Percentiles rank a stretch among this genome's conserved stretches.
These are phyloP conservation scores for Agelaius tricolor DNA, from an alignment of 2,113 vertebrate genomes.

Conservation along the genomic window DNA sequence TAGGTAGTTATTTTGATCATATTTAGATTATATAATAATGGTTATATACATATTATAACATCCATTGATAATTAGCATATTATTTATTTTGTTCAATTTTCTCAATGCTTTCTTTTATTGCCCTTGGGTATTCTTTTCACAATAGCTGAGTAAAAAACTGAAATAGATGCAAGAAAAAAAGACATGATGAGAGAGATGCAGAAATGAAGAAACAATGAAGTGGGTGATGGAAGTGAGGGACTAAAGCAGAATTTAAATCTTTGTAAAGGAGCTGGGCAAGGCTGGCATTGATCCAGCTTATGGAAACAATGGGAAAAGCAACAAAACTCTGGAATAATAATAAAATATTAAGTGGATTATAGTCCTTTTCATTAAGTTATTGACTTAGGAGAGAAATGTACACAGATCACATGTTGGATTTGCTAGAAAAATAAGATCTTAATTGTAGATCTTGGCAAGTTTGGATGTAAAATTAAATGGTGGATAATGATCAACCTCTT, in stretches of 20 bases:
- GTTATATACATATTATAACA: background rate
- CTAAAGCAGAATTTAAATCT: background rate
- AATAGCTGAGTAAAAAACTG: background rate
- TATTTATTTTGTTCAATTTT: background rate
- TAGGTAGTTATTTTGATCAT: background rate
- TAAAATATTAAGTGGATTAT: fast-evolving
- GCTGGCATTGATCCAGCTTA: background rate
- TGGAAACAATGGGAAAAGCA: background rate
- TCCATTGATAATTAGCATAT: background rate
- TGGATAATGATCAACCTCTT: background rate
- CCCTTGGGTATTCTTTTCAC: background rate
- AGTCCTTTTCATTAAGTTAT: background rate
- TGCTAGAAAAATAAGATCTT: background rate
- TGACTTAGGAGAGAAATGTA: background rate
- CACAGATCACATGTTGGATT: background rate
- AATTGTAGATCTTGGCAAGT: background rate
- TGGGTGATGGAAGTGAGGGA: background rate
- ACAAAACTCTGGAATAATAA: background rate
- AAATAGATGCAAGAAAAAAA: background rate
- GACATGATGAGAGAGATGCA: background rate
- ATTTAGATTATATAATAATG: background rate
- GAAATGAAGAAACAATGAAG: background rate
- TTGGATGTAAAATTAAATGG: background rate
- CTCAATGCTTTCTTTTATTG: background rate
- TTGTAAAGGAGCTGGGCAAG: fast-evolving